Evolutionary conservation across 1,140 invertebrate species (phyloP), one percentile per base, ranked within the genome.

Genomic region (Glossosoma conforme): DNA sequence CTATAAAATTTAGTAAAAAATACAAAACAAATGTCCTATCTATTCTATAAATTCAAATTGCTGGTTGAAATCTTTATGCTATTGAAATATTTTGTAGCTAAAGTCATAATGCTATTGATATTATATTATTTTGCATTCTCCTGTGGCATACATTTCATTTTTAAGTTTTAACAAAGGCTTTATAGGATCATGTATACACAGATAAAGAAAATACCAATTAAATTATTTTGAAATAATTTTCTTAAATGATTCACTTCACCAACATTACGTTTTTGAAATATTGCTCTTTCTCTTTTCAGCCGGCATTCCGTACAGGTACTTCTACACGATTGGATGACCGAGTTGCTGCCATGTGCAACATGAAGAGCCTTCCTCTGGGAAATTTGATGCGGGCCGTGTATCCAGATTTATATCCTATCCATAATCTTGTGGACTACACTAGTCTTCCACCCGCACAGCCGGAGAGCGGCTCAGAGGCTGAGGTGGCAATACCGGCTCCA

Each of bases 351-450:
- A 94, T 99, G 92, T 90, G 92, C 65, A 83, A 89, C 66, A 86
- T 97, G 77, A 98, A 98, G 75, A 85, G 83, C 20, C 66, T 93
- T 59, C 94, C 97, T 14, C 69, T 97, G 13, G 66, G 72, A 43
- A 80, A 85, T 60, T 77, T 99, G 2, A 80, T 98, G 60, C 86
- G 92, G 59, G 78, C 77, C 42, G 81, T 98, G 50, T 97, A 98
- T 78, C 96, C 97, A 8, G 87, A 93, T 70, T 75, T 99, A 25
- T 99, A 97, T 74, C 84, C 92, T 5, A 68, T 99, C 32, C 91
- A 97, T 68, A 70, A 69, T 55, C 74, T 95, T 13, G 56, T 60
- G 9, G 65, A 69, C 25, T 64, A 69, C 58, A 4, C 47, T 37
- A 52, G 35, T 15, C 55, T 18, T 13, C 14, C 38, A 18, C 11